phyloP scores from a whole-genome alignment of 23 tunicate genomes.

The Diplosoma virens region DNA sequence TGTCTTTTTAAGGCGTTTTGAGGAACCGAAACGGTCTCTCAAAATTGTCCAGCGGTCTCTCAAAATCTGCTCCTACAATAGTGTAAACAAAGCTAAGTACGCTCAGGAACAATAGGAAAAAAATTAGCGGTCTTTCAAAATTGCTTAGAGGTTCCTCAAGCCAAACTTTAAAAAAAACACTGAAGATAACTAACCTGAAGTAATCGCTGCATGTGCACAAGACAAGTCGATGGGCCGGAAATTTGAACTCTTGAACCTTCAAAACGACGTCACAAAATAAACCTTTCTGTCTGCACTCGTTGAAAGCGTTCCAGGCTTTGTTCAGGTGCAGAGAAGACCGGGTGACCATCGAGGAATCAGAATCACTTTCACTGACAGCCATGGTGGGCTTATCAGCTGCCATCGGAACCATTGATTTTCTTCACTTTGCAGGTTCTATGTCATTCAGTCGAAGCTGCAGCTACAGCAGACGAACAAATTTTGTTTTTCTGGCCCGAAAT shows the following conservation, averaged over 20 bases:
- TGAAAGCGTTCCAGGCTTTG: constrained; percentile 80
- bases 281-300: constrained; percentile 81
- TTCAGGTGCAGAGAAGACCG: constrained; percentile 39
- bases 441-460: background rate
- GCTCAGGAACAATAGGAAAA: no score
- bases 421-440: constrained; percentile 1
- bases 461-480: background rate
- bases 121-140: background rate
- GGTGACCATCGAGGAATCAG: constrained; percentile 62
- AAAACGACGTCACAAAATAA: constrained; percentile 89
- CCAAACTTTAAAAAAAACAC: no score
- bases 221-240: constrained; percentile 86
- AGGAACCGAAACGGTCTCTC: no score
- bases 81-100: no score
- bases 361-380: constrained; percentile 60
- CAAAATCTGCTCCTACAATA: no score
- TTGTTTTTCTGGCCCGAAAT: background rate
- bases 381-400: constrained; percentile 23
- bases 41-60: no score
- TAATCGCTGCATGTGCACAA: constrained; percentile 94
- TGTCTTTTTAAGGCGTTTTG: no score
- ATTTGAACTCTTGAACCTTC: constrained; percentile 69
- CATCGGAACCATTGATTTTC: background rate
- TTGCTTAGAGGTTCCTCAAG: background rate
- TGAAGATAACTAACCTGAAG: constrained; percentile 92